Base-by-base conservation (phyloP, 1,140 invertebrate species). In the Drosophila murphyi region DNA sequence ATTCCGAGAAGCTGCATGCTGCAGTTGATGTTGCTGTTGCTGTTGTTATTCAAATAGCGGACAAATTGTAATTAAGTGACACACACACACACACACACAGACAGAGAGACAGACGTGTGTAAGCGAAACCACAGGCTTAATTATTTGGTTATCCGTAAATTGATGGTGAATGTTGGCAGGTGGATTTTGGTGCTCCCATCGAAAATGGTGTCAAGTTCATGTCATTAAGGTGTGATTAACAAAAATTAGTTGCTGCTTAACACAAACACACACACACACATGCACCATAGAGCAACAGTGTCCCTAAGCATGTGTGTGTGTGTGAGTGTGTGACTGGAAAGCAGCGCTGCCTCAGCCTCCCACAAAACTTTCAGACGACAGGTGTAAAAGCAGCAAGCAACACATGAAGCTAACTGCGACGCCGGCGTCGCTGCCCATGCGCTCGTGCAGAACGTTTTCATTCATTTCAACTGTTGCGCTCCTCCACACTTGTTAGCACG, bases 221-320 rank as follows among this genome's bases (percentile, higher is more conserved):
- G 80, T 89, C 85, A 89, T 88, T 89, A 88, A 89, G 85, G 80
- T 88, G 83, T 88, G 80, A 88, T 88, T 88, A 88, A 88, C 83
- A 88, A 88, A 88, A 88, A 88, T 88, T 89, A 88, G 80, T 88
- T 72, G 80, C 80, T 88, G 85, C 83, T 87, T 87, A 86, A 76
- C 79, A 65, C 31, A 57, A 41, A 64, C 45, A 56, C 41, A n/a
- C 64, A 69, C 60, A 37, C 45, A 41, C 35, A 4, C 6, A 39
- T 20, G 20, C 51, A 41, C 2, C 29, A 60, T 5, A 56, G 35
- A 68, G 81, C 81, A 85, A 85, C 82, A 85, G 77, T 80, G 76
- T 74, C 76, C 48, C 41, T 56, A 28, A 35, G 2, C 54, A 7
- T 41, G 69, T 52, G 39, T 61, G 56, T 56, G 31, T 52, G 39